These are phyloP conservation scores for Zygothrica quintamaculata DNA, from an alignment of 2,888 invertebrate species.

Conservation along the genomic window DNA sequence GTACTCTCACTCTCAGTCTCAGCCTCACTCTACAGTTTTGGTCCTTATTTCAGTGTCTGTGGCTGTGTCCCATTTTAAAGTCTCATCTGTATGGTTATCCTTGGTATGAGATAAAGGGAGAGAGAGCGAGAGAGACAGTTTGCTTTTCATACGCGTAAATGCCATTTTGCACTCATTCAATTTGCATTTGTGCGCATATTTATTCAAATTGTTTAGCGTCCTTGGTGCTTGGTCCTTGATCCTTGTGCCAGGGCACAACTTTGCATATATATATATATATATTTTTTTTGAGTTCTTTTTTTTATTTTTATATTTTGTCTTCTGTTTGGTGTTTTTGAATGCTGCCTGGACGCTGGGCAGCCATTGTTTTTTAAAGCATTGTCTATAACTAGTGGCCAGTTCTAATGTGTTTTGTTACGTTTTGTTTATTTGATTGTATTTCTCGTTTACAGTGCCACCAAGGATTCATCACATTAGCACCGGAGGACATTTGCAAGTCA, in stretches of 20 bases:
- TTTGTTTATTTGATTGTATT: conserved; percentile 47
- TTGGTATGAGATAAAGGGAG: conserved; percentile 17
- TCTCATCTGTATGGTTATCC: conserved; percentile 2
- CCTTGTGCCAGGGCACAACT: conserved; percentile 61
- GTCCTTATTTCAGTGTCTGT: no score
- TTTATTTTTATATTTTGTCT: no score
- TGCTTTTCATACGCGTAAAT: conserved; percentile 66
- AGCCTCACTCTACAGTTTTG: background rate
- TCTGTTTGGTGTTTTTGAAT: no score
- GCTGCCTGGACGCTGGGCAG: conserved; percentile 46
- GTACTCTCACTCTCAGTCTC: conserved; percentile 18
- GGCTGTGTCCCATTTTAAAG: no score
- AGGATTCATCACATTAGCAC: conserved; percentile 87
- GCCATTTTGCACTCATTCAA: conserved; percentile 79
- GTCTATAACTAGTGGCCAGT: conserved; percentile 30
- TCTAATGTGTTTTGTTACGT: conserved; percentile 70
- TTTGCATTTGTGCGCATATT: conserved; percentile 79
- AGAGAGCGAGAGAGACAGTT: no score
- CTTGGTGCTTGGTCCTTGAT: conserved; percentile 60
- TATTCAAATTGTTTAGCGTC: conserved; percentile 77
- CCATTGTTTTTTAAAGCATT: conserved; percentile 41
- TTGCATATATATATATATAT: conserved; percentile 81
- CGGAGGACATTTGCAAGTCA: conserved; percentile 88
- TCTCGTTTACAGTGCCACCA: conserved; percentile 86
- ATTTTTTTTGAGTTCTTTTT: no score